Base-by-base conservation (phyloP, 2,797 vertebrate genomes). In the Nannoperca obscura region DNA sequence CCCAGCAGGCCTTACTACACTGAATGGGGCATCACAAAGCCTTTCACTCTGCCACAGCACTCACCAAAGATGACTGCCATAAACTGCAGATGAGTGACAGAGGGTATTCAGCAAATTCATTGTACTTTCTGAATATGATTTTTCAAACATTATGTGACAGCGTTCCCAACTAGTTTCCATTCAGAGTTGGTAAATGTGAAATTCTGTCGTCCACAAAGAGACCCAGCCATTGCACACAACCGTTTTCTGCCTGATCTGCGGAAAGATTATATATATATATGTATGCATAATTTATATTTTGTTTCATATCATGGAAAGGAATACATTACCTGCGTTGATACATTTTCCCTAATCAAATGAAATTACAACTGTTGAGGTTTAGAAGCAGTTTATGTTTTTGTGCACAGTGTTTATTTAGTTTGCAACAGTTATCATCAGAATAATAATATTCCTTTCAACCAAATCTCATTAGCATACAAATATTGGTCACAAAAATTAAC, bases 1-100 rank as follows among this genome's bases (percentile, higher is more conserved):
- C 71, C 78, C 77, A 71, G 71, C 75, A 86, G 71, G 71, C 75
- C 66, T 38, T 60, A 7, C 60, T 71, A 73, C 83, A 83, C 65
- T 84, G 79, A 89, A 81, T 72, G 67, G 66, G 40, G 71, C 76
- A 55, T 79, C 79, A 81, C 71, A 74, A 73, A 86, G 75, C 57
- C 54, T 82, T 78, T 81, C 73, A 59, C 49, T 71, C 64, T 71
- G 53, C 50, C 66, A 73, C 19, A 64, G 66, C 65, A 49, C 60
- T 83, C 70, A 36, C 46, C 68, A 79, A 68, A 77, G 44, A 78
- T 6, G 15, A 74, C 38, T 68, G 63, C 63, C 60, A 60, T 38
- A 42, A n/a, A 67, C 55, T 44, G 14, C 55, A 62, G 55, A 71
- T 69, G 65, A 83, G 38, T 77, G 62, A 81, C 55, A 65, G 63